These are phyloP conservation scores for Steinernema feltiae DNA, from an alignment of 1,140 invertebrate genomes.

Conservation along the genomic window DNA sequence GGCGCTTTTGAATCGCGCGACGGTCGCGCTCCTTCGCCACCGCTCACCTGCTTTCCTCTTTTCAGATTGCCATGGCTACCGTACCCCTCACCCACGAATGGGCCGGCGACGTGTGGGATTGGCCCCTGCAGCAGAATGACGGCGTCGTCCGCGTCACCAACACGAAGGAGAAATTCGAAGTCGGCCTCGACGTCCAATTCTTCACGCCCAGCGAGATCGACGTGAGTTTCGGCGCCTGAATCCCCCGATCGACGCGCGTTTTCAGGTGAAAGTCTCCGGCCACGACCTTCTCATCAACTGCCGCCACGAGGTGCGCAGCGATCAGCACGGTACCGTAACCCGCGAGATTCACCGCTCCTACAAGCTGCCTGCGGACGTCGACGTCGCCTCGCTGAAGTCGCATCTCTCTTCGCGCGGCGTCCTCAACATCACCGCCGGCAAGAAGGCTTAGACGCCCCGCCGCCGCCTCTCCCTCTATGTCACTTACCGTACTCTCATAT, in stretches of 20 bases:
- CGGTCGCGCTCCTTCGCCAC: background rate
- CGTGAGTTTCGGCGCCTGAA: background rate
- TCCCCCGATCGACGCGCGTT: background rate
- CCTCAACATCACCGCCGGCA: slow-evolving; percentile 47
- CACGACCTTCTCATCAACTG: slow-evolving; percentile 53
- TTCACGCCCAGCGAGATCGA: slow-evolving; percentile 41
- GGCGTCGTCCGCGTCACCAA: slow-evolving; percentile 38
- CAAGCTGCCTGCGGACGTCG: slow-evolving; percentile 52
- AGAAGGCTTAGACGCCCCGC: slow-evolving; percentile 41
- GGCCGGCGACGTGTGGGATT: slow-evolving; percentile 34
- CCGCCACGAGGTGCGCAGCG: slow-evolving; percentile 50
- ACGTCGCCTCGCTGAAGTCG: slow-evolving; percentile 46
- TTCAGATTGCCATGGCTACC: slow-evolving; percentile 29
- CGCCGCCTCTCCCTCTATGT: background rate
- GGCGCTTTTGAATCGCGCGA: background rate
- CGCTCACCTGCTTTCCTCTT: background rate
- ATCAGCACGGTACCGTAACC: slow-evolving; percentile 48
- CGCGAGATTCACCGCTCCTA: slow-evolving; percentile 53
- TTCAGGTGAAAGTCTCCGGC: slow-evolving; percentile 47
- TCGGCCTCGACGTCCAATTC: slow-evolving; percentile 40
- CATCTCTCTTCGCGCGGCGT: slow-evolving; percentile 46
- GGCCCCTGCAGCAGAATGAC: slow-evolving; percentile 40
- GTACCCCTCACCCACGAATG: slow-evolving; percentile 30
- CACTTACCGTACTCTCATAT: background rate
- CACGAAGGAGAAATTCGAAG: slow-evolving; percentile 41